Base-by-base conservation (phyloP, 1,140 invertebrate species). In the Lordiphosa collinella region DNA sequence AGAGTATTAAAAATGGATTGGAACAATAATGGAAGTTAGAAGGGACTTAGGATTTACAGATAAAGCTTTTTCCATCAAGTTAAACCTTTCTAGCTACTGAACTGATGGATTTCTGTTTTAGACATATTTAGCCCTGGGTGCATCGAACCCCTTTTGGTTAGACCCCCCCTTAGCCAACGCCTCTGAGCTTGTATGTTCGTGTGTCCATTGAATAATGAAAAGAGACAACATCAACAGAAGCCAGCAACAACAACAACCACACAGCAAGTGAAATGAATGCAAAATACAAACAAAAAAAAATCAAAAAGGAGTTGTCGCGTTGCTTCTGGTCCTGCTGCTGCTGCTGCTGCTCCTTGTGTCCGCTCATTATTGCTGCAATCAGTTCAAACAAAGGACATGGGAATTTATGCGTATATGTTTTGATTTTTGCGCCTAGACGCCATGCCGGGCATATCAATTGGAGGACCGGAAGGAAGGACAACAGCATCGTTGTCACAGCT, bases 311-410 rank as follows among this genome's bases (percentile, higher is more conserved):
- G 10, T 56, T 32, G 43, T 18, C 29, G 12, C 14, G 25, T 48
- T 9, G 43, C 18, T n/a, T 44, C 11, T 22, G 22, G 11, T 11
- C 13, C 16, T 18, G 16, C 22, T 58, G 58, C 44, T 64, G 60
- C 16, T 41, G 40, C 22, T 44, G 22, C 41, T 31, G 13, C 41
- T 44, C 22, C 41, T 49, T 53, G 62, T 70, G 52, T 58, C 61
- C 62, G 76, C 78, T 82, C 76, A 82, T 82, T 82, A 82, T 82
- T 72, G 62, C 67, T 67, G 71, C 76, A 82, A 82, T 82, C 76
- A 76, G 56, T 25, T 70, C 54, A 65, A 53, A 51, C 55, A 46
- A 66, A 50, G 56, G 69, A 63, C 54, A 54, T 49, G 71, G 34
- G 16, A 31, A 82, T 72, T 80, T 80, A 80, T 80, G 71, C 67